phyloP scores from a whole-genome alignment of 2,113 vertebrate species.

The Laticauda colubrina region DNA sequence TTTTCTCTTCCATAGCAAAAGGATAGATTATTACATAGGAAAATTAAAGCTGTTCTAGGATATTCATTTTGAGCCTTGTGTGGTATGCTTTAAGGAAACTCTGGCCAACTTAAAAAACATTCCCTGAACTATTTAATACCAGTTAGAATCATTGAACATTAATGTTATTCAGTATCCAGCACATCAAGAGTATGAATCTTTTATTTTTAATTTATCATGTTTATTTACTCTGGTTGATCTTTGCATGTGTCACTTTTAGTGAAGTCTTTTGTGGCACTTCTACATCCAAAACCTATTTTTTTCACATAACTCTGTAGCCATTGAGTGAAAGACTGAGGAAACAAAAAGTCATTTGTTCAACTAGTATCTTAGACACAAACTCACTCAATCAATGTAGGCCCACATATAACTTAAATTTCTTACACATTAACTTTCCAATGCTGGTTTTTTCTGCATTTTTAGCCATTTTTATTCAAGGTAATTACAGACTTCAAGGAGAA shows the following conservation, averaged over 20 bases:
- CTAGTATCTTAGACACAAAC: not conserved
- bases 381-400: not conserved
- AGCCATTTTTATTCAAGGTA: not conserved
- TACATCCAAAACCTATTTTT: not conserved
- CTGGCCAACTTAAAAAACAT: constrained; percentile 33
- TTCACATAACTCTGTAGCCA: not conserved
- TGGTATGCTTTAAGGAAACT: constrained; percentile 73
- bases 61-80: constrained; percentile 78
- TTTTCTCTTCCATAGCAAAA: constrained; percentile 75
- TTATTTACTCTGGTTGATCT: not conserved
- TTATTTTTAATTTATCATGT: not conserved
- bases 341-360: not conserved
- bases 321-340: not conserved
- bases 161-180: not conserved
- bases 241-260: not conserved
- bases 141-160: not conserved
- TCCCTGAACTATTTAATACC: constrained; percentile 36
- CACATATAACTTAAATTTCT: not conserved
- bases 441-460: not conserved
- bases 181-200: not conserved
- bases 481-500: not conserved
- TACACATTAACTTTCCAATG: not conserved
- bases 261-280: not conserved
- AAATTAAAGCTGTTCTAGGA: constrained; percentile 84
- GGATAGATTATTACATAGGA: constrained; percentile 88